Evolutionary conservation across 2,797 vertebrate genomes (phyloP).

Genomic region (Pygocentrus nattereri): DNA sequence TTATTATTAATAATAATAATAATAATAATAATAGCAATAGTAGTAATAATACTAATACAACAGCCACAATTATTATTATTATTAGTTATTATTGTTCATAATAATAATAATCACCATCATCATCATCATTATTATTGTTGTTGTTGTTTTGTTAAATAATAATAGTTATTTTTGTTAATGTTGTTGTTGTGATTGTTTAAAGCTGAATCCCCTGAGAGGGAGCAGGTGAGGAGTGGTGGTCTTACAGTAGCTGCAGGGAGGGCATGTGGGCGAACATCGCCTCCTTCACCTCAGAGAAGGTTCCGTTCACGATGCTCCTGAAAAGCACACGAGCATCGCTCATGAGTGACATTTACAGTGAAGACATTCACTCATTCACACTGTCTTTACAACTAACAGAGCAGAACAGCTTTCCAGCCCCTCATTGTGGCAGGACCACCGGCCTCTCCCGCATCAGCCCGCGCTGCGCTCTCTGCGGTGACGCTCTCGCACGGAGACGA

Average conservation of each 20-base stretch:
- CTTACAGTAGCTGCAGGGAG: slow-evolving; percentile 96
- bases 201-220: background rate
- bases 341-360: background rate
- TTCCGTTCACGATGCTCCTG: slow-evolving; percentile 97
- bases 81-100: background rate
- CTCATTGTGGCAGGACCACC: background rate
- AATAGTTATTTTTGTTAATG: background rate
- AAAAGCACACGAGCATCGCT: slow-evolving; percentile 6
- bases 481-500: too few species aligned
- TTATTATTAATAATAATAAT: background rate
- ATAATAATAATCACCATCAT: too few species aligned
- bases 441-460: background rate
- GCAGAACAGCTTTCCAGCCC: background rate
- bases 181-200: background rate
- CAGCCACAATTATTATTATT: background rate
- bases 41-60: background rate
- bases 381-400: background rate
- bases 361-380: background rate
- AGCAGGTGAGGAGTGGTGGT: slow-evolving; percentile 49
- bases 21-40: background rate
- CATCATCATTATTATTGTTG: too few species aligned
- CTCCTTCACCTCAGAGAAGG: slow-evolving; percentile 94
- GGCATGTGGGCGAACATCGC: slow-evolving; percentile 96
- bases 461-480: background rate
- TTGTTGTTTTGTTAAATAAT: too few species aligned